These are phyloP conservation scores for Propsilocerus akamusi DNA, from an alignment of 1,140 invertebrate species.

Conservation along the genomic window DNA sequence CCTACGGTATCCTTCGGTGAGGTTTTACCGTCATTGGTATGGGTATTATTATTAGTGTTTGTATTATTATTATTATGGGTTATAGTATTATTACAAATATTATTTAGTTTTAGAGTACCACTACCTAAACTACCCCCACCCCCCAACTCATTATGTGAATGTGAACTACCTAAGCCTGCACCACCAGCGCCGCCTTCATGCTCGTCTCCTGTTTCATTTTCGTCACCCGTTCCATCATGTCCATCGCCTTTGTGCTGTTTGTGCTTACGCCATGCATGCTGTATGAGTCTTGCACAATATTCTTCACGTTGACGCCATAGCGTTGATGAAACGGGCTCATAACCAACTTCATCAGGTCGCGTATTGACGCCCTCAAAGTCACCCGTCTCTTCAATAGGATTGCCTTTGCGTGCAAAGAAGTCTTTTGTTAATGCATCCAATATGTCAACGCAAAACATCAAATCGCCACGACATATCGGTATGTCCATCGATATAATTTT, in stretches of 20 bases:
- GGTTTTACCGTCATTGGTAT: background rate
- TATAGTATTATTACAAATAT: background rate
- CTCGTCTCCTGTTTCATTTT: slow-evolving; percentile 14
- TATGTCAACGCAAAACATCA: slow-evolving; percentile 95
- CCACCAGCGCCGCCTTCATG: slow-evolving; percentile 13
- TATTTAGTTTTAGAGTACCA: background rate
- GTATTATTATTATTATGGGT: background rate
- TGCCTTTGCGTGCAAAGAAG: slow-evolving; percentile 89
- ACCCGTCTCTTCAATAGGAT: slow-evolving; percentile 74
- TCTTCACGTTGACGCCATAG: slow-evolving; percentile 88
- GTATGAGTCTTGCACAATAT: slow-evolving; percentile 86
- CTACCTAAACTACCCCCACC: slow-evolving; percentile 6
- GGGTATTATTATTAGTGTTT: background rate
- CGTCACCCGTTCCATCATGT: slow-evolving; percentile 27
- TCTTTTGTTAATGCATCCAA: slow-evolving; percentile 88
- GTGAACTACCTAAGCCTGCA: slow-evolving; percentile 12
- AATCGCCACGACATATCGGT: slow-evolving; percentile 90
- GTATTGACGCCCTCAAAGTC: slow-evolving; percentile 62
- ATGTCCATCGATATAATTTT: slow-evolving; percentile 98
- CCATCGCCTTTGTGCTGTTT: slow-evolving; percentile 43
- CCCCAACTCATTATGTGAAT: slow-evolving; percentile 16
- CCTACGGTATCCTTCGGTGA: slow-evolving; percentile 19
- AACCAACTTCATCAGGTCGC: slow-evolving; percentile 64
- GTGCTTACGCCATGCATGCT: slow-evolving; percentile 81
- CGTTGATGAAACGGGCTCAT: slow-evolving; percentile 83